These are phyloP conservation scores for Ceraclea dissimilis DNA, from an alignment of 2,888 invertebrate species.

Conservation along the genomic window DNA sequence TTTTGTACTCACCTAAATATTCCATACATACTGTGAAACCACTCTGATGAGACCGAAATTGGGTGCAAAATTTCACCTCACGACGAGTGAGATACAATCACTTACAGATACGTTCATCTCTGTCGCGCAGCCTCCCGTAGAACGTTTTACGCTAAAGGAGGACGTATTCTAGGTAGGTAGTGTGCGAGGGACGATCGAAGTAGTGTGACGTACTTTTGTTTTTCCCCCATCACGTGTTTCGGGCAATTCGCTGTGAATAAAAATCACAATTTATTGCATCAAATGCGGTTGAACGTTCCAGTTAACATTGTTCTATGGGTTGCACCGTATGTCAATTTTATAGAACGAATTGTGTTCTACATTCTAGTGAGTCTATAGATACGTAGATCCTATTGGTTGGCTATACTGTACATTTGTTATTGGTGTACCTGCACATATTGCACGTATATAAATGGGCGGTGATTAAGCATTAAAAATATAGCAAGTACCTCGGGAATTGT, in stretches of 20 bases:
- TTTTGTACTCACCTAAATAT: background rate
- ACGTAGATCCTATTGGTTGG: too few relatives aligned
- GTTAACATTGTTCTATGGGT: too few relatives aligned
- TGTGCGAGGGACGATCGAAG: constrained; percentile 20
- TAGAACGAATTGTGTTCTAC: too few relatives aligned
- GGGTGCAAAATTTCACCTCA: constrained; percentile 13
- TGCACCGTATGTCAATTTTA: too few relatives aligned
- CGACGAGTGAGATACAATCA: constrained; percentile 12
- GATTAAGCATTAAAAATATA: too few relatives aligned
- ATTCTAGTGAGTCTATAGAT: too few relatives aligned
- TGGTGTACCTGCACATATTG: background rate
- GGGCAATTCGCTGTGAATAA: background rate
- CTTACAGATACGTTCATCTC: constrained; percentile 10
- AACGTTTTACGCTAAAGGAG: constrained; percentile 14
- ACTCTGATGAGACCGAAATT: background rate
- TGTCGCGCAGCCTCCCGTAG: constrained; percentile 23
- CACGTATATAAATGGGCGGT: too few relatives aligned
- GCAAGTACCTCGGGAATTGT: too few relatives aligned
- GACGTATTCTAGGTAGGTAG: constrained; percentile 16
- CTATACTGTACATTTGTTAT: background rate
- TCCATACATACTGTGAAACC: background rate
- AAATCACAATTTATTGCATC: background rate
- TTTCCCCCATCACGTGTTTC: constrained; percentile 11
- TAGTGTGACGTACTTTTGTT: constrained; percentile 17
- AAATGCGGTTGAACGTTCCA: background rate